These are phyloP conservation scores for Montipora capricornis DNA, from an alignment of 64 coral and sea anemone genomes.

Conservation along the genomic window DNA sequence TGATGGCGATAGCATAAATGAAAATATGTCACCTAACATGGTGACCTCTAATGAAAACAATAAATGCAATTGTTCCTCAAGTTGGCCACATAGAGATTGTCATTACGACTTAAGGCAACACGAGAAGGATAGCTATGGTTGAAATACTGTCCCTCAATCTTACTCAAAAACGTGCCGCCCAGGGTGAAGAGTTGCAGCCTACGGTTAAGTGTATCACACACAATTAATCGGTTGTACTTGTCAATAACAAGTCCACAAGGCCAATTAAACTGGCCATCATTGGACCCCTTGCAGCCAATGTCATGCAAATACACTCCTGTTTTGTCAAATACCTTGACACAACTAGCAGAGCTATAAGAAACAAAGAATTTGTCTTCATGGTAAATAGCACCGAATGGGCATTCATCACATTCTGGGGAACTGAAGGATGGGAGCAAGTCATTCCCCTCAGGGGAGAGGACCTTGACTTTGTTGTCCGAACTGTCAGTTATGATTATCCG, in stretches of 20 bases:
- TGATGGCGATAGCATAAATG: too few relatives aligned
- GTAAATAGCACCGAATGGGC: neutral
- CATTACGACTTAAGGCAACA: neutral
- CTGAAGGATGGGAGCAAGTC: neutral
- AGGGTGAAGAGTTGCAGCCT: constrained; percentile 27
- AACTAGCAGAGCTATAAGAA: neutral
- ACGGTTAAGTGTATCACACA: constrained; percentile 4
- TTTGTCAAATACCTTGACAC: constrained; percentile 4
- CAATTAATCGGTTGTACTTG: neutral
- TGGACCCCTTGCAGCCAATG: neutral
- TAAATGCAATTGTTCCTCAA: neutral
- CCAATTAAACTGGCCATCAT: neutral
- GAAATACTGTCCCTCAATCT: neutral
- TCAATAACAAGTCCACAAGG: neutral
- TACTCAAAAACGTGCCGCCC: constrained; percentile 19
- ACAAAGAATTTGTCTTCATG: constrained; percentile 25
- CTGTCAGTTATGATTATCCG: neutral
- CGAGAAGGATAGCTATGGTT: neutral
- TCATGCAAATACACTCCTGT: neutral
- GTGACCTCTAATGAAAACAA: neutral
- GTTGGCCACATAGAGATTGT: neutral
- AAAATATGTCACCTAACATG: too few relatives aligned
- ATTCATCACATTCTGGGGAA: neutral
- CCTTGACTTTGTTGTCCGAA: neutral
- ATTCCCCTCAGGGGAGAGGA: neutral